Evolutionary conservation across 2,113 vertebrate genomes (phyloP), one percentile per base, ranked within the genome.

Genomic region (Setophaga petechia): DNA sequence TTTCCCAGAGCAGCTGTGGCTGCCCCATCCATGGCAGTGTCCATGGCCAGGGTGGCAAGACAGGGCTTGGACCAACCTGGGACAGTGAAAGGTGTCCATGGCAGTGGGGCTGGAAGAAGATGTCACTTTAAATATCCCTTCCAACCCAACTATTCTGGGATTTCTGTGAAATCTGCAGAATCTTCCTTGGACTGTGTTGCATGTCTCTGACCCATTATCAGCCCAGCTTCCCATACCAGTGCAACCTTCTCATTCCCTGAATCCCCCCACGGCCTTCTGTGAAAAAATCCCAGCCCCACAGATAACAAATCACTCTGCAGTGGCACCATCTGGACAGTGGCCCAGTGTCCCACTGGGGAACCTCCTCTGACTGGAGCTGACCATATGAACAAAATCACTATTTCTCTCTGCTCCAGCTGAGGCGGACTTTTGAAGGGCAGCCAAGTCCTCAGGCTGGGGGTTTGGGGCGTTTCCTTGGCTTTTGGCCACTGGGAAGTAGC

Each of bases 111-210:
- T 67, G 39, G 46, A 61, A n/a, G 2, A 3, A 25, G 23, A n/a
- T 5, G 19, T 3, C 16, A 33, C 37, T 52, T 75, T 74, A n/a
- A 68, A 30, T 9, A 11, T 39, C 16, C 23, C 23, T 61, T 28
- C 20, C 47, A 54, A 54, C 39, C 11, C 14, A 35, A 49, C 16
- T 31, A 24, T 33, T 49, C 33, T 25, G 19, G 19, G 23, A 46
- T 59, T 69, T 37, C 55, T 20, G 1, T 15, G 31, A 69, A 63
- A 67, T 49, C 72, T 51, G 25, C 31, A n/a, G 33, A 72, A 24
- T 25, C 11, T 20, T 78, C 20, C 41, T 33, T 0, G 0, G n/a
- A 17, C 8, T 6, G 4, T 0, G 1, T 11, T 24, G 30, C 33
- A 19, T 0, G 3, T 31, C 30, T 31, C 33, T 63, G 24, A 43